Percentiles rank a stretch among this genome's conserved stretches.
Conservation (phyloP, 2,888 invertebrate genomes). For the Carpatolechia fugitivella region DNA sequence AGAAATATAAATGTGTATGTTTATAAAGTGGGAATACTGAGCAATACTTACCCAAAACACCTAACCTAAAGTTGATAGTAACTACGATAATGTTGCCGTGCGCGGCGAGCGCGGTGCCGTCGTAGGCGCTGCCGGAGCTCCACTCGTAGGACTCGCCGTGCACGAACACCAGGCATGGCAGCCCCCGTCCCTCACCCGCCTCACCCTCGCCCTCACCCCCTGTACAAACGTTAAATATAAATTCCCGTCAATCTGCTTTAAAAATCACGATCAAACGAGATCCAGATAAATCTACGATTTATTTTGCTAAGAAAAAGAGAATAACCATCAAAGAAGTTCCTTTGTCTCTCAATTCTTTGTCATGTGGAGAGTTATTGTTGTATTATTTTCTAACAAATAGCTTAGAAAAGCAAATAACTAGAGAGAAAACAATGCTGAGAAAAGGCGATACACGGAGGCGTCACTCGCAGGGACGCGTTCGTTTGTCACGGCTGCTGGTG, state of each 20-base stretch:
- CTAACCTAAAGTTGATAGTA: slow-evolving; percentile 94
- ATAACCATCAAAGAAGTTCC: background rate
- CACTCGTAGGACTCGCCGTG: slow-evolving; percentile 98
- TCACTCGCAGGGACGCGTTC: slow-evolving; percentile 12
- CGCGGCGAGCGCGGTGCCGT: slow-evolving; percentile 96
- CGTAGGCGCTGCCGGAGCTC: slow-evolving; percentile 98
- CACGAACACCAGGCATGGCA: slow-evolving; percentile 93
- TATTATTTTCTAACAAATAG: background rate
- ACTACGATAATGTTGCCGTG: slow-evolving; percentile 94
- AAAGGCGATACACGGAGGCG: slow-evolving; percentile 16
- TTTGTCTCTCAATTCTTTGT: background rate
- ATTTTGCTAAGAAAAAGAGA: background rate
- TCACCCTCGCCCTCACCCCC: slow-evolving; percentile 40
- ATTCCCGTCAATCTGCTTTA: background rate
- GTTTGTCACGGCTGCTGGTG: slow-evolving; percentile 25
- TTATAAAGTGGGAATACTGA: too few species aligned
- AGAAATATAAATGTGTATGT: too few species aligned
- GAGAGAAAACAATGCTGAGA: slow-evolving; percentile 2
- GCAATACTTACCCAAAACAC: slow-evolving; percentile 86
- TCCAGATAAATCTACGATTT: slow-evolving; percentile 11
- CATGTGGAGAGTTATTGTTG: background rate
- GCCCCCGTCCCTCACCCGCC: slow-evolving; percentile 71
- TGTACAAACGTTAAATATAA: slow-evolving; percentile 24
- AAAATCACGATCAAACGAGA: background rate
- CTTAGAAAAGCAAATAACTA: background rate